Conservation (phyloP, 2,113 vertebrate species). For the Apistogramma diplotaenia region DNA sequence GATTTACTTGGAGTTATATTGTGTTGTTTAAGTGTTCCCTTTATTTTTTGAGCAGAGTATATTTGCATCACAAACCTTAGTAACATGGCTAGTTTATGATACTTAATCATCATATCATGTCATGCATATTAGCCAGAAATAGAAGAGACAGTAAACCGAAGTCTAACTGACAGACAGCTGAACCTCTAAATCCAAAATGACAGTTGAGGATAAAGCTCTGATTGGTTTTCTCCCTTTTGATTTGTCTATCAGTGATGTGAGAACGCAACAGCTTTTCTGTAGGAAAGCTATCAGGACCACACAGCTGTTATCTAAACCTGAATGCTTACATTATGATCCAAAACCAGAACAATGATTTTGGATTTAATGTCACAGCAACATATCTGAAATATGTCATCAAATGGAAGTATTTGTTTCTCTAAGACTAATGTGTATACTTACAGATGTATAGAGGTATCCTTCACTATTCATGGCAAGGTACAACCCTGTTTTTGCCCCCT, state of each 20-base stretch:
- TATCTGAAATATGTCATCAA: neutral
- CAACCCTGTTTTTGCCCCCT: slow-evolving; percentile 93
- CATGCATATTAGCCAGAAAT: neutral
- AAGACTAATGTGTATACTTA: slow-evolving; percentile 52
- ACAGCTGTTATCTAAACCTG: neutral
- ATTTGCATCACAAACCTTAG: neutral
- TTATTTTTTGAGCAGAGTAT: too few relatives aligned
- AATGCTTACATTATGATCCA: neutral
- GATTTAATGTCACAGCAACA: neutral
- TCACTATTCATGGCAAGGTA: slow-evolving; percentile 98
- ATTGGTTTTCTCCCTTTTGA: neutral
- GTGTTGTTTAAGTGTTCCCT: too few relatives aligned
- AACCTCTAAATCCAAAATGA: slow-evolving; percentile 22
- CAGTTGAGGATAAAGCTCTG: neutral
- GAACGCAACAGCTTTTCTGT: neutral
- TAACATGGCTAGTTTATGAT: neutral
- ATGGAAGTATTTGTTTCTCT: neutral
- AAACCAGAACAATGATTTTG: neutral
- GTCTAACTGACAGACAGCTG: neutral
- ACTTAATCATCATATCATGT: neutral
- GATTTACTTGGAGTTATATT: too few relatives aligned
- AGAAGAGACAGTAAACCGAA: neutral
- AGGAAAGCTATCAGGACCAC: slow-evolving; percentile 16
- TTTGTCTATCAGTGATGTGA: neutral
- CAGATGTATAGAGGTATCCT: slow-evolving; percentile 90